Conservation (phyloP, 2,113 vertebrate genomes). For the Amblyornis subalaris region DNA sequence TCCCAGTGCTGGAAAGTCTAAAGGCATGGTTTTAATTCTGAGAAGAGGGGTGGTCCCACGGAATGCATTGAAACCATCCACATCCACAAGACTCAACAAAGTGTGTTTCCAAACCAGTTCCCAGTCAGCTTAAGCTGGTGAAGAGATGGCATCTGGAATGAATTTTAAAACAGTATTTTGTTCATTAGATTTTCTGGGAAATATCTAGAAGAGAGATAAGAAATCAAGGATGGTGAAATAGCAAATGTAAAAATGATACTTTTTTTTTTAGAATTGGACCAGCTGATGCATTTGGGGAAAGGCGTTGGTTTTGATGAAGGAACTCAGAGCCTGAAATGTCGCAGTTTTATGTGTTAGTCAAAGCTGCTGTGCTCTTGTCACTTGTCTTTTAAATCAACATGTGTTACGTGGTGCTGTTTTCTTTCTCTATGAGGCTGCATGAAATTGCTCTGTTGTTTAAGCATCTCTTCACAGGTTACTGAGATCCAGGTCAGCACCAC, state of each 20-base stretch:
- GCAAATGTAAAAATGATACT: not conserved
- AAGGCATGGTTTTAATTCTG: not conserved
- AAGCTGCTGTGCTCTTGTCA: not conserved
- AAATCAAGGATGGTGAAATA: not conserved
- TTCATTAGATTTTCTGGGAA: not conserved
- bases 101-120: not conserved
- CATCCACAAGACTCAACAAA: not conserved
- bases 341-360: not conserved
- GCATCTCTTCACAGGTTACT: not conserved
- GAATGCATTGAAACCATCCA: not conserved
- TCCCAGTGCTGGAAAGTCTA: too few species aligned
- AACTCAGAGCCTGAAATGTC: not conserved
- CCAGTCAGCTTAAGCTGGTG: not conserved
- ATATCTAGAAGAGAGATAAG: not conserved
- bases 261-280: not conserved
- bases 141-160: not conserved
- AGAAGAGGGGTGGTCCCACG: rapidly evolving
- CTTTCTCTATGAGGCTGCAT: not conserved
- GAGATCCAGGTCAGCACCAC: not conserved
- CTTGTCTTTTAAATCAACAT: not conserved
- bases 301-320: not conserved
- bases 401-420: not conserved
- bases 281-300: not conserved
- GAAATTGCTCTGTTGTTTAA: not conserved
- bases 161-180: not conserved